These are phyloP conservation scores for Heliconius eleuchia DNA, from an alignment of 1,140 invertebrate species.

Conservation along the genomic window DNA sequence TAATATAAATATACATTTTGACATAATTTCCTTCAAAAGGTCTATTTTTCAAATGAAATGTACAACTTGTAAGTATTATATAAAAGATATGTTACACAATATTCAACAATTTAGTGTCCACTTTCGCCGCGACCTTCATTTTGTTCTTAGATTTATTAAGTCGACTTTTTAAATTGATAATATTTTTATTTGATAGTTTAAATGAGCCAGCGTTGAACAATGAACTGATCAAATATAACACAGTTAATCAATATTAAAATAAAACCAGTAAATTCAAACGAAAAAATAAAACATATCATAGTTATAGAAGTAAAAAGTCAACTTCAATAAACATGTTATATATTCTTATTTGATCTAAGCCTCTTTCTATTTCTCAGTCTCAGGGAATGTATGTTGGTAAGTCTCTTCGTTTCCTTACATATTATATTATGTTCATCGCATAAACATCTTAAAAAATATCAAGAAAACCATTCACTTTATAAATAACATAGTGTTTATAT, in stretches of 20 bases:
- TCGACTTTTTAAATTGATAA: not conserved
- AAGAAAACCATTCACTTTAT: constrained; percentile 64
- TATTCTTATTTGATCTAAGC: constrained; percentile 68
- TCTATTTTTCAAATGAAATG: not conserved
- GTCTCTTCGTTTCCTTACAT: constrained; percentile 79
- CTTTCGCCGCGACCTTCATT: not conserved
- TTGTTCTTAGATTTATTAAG: constrained; percentile 10
- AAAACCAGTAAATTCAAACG: not conserved
- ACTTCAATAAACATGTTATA: constrained; percentile 20
- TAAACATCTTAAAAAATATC: constrained; percentile 75
- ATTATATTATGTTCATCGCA: constrained; percentile 64
- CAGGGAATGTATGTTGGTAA: constrained; percentile 79
- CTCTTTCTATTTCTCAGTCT: constrained; percentile 75
- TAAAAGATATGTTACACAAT: constrained; percentile 6
- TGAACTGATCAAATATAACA: not conserved
- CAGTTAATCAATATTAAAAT: not conserved
- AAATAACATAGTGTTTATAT: constrained; percentile 44
- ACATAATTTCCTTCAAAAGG: not conserved
- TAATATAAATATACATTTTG: not conserved
- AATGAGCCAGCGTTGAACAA: not conserved
- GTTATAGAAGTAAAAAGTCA: constrained; percentile 1
- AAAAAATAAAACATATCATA: not conserved
- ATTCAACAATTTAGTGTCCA: not conserved
- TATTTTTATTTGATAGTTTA: not conserved
- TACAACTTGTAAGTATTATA: not conserved